phyloP scores from a whole-genome alignment of 92 coral and sea anemone species.

The Scolanthus callimorphus region DNA sequence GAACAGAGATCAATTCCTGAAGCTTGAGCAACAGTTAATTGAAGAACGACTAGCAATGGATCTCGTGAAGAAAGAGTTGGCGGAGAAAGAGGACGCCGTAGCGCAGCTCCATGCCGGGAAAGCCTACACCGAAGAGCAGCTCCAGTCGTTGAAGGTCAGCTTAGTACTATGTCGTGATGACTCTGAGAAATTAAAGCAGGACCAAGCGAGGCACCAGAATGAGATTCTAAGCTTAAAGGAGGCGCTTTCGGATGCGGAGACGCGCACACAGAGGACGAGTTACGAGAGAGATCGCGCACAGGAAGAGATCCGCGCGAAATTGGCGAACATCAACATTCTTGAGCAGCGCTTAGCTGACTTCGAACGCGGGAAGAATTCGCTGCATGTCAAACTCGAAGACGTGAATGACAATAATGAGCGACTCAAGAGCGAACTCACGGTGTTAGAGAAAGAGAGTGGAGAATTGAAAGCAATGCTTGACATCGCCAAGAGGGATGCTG shows the following conservation, averaged over 20 bases:
- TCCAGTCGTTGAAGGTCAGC: slow-evolving; percentile 68
- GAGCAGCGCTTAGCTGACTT: slow-evolving; percentile 74
- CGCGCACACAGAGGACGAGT: slow-evolving; percentile 62
- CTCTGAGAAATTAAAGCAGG: slow-evolving; percentile 77
- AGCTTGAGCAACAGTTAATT: slow-evolving; percentile 82
- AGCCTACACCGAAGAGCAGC: slow-evolving; percentile 77
- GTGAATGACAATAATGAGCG: slow-evolving; percentile 65
- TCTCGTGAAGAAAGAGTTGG: slow-evolving; percentile 62
- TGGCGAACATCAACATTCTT: slow-evolving; percentile 50
- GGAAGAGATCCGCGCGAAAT: slow-evolving; percentile 55
- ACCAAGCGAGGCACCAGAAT: slow-evolving; percentile 72
- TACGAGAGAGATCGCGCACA: slow-evolving; percentile 79
- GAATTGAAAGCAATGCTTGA: slow-evolving; percentile 51
- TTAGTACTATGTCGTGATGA: slow-evolving; percentile 78
- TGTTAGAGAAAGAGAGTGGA: slow-evolving; percentile 59
- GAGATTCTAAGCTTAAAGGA: slow-evolving; percentile 72
- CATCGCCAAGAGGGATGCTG: slow-evolving; percentile 33
- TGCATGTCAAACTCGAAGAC: slow-evolving; percentile 66
- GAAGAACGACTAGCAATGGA: slow-evolving; percentile 72
- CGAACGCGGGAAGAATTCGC: slow-evolving; percentile 53
- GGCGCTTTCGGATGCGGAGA: slow-evolving; percentile 51
- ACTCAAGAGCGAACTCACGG: slow-evolving; percentile 44
- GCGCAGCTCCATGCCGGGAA: slow-evolving; percentile 78
- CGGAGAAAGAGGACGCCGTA: slow-evolving; percentile 70
- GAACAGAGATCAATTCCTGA: slow-evolving; percentile 78